Base-by-base conservation (phyloP, 1,140 invertebrate species). In the Drosophila saltans region DNA sequence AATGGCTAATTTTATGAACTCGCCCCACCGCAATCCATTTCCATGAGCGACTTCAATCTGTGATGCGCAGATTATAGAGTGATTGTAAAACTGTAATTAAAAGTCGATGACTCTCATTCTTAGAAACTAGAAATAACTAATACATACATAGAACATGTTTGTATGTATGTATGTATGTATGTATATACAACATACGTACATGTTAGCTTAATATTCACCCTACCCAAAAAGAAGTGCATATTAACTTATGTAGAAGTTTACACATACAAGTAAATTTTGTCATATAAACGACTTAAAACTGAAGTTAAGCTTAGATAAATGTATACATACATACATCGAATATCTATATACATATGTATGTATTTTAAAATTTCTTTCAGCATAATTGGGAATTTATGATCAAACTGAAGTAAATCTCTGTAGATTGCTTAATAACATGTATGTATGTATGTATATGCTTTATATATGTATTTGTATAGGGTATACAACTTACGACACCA, bases 81-180 rank as follows among this genome's bases (percentile, higher is more conserved):
- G 33, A 36, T 5, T 36, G 33, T 36, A 36, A 36, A 52, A 52
- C 45, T 52, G 21, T 52, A 52, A 52, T 48, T 24, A 21, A 9
- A 24, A 48, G 7, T 5, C 21, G 0, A 24, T 9, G 21, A 2
- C 2, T 52, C 3, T 10, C 45, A 10, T 10, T 26, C 6, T 52
- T 52, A 52, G 21, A 52, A 52, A 52, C 45, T 52, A 8, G 45
- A 52, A 52, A 52, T 52, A 21, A 52, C 21, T 7, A 8, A 52
- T 7, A 52, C 45, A 52, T 1, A 26, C 45, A 48, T n/a, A 45
- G 1, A 4, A 0, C 6, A 36, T 36, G 33, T 36, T 1, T 36
- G 33, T 36, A 36, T 36, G 5, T 36, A 6, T 36, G 33, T 36
- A 5, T 36, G 33, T 36, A 5, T 36, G 33, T 36, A 36, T 36